Base-by-base conservation (phyloP, 2,113 vertebrate species). In the Bettongia penicillata region DNA sequence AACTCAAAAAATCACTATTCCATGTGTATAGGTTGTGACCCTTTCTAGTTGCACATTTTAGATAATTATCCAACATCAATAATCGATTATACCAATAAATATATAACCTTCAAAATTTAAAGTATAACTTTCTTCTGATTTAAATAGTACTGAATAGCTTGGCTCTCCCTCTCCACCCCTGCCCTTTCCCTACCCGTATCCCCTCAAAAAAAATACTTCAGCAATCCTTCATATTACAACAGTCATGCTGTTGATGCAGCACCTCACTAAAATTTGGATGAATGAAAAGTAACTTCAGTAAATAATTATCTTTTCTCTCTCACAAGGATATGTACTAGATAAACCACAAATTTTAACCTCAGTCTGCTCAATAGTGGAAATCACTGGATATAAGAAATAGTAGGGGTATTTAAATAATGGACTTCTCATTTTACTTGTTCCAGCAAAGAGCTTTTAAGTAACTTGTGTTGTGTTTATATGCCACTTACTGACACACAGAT, bases 401-500 rank as follows among this genome's bases (percentile, higher is more conserved):
- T 24, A 12, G 6, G 89, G 16, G 89, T 91, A 49, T 84, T 51
- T 7, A 23, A 94, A 51, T 96, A 94, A 93, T 53, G 31, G 10
- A 49, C 7, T 55, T 51, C 4, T 31, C 48, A 51, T 90, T 47
- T 93, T 93, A 2, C 95, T 91, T 96, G 68, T 95, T 61, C 93
- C 51, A 7, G n/a, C 31, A 84, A 2, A 68, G 49, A 90, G 22
- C 84, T 51, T 94, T 96, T 89, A 50, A 25, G 3, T 7, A 61
- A 93, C 95, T 57, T 37, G 53, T 93, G 84, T 57, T 37, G 53
- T 93, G 84, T 94, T 14, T 94, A 25, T 90, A 12, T 96, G n/a
- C 53, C 68, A 92, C 90, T 95, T 25, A 19, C 22, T 28, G 93
- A 96, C 49, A 49, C 95, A 94, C 55, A 91, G 94, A 93, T 94